Conservation (phyloP, 2,888 invertebrate species). For the Carcina quercana region DNA sequence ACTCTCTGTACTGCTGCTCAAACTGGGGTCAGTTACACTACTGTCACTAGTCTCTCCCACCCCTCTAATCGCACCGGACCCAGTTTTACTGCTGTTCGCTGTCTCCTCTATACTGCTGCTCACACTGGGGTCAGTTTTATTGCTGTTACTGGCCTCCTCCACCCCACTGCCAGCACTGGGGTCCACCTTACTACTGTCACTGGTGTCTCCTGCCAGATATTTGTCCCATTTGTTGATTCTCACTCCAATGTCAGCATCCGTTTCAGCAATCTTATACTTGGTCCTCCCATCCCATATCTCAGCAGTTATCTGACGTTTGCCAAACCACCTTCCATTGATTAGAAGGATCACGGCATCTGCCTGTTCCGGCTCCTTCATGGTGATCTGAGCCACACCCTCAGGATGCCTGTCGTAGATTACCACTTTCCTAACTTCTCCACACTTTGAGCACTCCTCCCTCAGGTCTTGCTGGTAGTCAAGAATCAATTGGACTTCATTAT, state of each 20-base stretch:
- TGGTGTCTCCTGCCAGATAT: conserved; percentile 82
- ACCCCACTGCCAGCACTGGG: too few relatives aligned
- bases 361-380: conserved; percentile 91
- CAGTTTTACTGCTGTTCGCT: too few relatives aligned
- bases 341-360: conserved; percentile 92
- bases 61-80: too few relatives aligned
- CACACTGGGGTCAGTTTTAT: conserved; percentile 6
- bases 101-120: too few relatives aligned
- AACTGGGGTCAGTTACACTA: too few relatives aligned
- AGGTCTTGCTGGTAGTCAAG: conserved; percentile 94
- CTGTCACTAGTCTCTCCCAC: too few relatives aligned
- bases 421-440: conserved; percentile 94
- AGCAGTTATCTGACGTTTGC: conserved; percentile 87
- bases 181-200: too few relatives aligned
- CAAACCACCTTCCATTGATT: conserved; percentile 93
- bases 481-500: conserved; percentile 90
- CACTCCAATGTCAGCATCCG: conserved; percentile 87
- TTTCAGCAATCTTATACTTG: conserved; percentile 93
- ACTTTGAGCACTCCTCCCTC: conserved; percentile 90
- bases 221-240: conserved; percentile 92
- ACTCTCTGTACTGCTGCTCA: too few relatives aligned
- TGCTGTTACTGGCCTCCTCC: conserved; percentile 49
- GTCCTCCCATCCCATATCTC: conserved; percentile 97
- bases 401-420: conserved; percentile 93
- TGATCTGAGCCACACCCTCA: conserved; percentile 95